Percentiles rank a stretch among this genome's conserved stretches.
These are phyloP conservation scores for Capreolus pygargus DNA, from an alignment of 2,113 vertebrate species.

Conservation along the genomic window DNA sequence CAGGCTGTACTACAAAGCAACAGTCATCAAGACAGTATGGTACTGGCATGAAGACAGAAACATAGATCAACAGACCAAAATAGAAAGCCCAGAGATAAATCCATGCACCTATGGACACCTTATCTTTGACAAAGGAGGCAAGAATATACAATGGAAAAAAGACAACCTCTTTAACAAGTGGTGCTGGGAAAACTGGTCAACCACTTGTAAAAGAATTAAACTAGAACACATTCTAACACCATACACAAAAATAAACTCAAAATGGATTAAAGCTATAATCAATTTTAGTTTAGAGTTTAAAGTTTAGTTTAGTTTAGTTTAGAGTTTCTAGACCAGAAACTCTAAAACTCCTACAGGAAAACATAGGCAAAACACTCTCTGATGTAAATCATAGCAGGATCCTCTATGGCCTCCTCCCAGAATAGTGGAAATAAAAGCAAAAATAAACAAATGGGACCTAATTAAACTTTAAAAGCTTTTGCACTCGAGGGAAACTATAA, in stretches of 20 bases:
- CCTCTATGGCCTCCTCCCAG: background rate
- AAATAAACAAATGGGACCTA: background rate
- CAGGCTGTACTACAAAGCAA: background rate
- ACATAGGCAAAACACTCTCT: background rate
- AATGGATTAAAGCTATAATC: background rate
- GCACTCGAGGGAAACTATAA: background rate
- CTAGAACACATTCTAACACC: background rate
- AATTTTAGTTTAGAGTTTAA: no score
- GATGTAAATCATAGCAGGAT: background rate
- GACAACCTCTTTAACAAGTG: background rate
- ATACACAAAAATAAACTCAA: background rate
- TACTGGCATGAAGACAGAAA: background rate
- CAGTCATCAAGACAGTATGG: background rate
- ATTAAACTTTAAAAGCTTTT: background rate
- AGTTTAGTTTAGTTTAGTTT: no score
- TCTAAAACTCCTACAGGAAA: background rate
- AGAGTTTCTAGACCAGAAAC: background rate
- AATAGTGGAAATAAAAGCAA: background rate
- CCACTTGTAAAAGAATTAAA: background rate
- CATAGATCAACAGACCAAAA: background rate
- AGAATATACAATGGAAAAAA: background rate
- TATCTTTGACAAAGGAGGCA: background rate
- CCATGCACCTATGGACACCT: background rate
- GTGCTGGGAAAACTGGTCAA: background rate
- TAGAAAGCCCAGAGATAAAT: background rate